Conservation (phyloP, 1,140 invertebrate species). For the Pissodes strobi region DNA sequence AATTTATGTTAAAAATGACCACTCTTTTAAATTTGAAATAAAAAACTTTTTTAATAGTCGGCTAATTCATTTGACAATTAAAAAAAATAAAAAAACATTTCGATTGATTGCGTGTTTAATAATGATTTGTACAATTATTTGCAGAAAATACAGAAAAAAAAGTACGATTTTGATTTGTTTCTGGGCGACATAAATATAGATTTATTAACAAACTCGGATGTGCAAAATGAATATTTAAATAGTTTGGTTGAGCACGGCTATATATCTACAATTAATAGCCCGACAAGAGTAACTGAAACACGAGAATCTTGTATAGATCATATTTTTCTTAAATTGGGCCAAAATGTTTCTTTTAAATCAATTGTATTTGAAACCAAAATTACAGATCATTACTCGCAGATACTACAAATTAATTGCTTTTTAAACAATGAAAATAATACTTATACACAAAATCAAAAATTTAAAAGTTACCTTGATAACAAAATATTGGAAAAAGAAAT, state of each 20-base stretch:
- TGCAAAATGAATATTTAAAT: neutral
- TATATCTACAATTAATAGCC: too few relatives aligned
- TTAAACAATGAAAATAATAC: too few relatives aligned
- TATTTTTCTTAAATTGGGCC: neutral
- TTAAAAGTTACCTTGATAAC: too few relatives aligned
- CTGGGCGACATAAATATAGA: constrained; percentile 6
- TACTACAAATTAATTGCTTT: too few relatives aligned
- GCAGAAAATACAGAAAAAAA: constrained; percentile 7
- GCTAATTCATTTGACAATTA: neutral
- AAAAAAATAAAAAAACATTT: neutral
- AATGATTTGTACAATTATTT: neutral
- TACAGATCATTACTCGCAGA: neutral
- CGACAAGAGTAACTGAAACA: neutral
- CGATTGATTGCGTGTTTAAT: neutral
- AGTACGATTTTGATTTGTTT: neutral
- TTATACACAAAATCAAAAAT: too few relatives aligned
- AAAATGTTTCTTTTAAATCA: neutral
- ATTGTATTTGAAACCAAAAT: neutral
- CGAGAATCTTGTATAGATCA: neutral
- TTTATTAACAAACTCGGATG: neutral
- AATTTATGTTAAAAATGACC: too few relatives aligned
- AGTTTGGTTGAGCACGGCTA: neutral
- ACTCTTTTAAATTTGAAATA: too few relatives aligned
- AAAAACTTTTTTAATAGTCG: too few relatives aligned
- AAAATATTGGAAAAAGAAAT: too few relatives aligned